Percentiles rank a stretch among this genome's conserved stretches.
These are phyloP conservation scores for Cavia porcellus DNA, from an alignment of 2,113 vertebrate genomes.

Conservation along the genomic window DNA sequence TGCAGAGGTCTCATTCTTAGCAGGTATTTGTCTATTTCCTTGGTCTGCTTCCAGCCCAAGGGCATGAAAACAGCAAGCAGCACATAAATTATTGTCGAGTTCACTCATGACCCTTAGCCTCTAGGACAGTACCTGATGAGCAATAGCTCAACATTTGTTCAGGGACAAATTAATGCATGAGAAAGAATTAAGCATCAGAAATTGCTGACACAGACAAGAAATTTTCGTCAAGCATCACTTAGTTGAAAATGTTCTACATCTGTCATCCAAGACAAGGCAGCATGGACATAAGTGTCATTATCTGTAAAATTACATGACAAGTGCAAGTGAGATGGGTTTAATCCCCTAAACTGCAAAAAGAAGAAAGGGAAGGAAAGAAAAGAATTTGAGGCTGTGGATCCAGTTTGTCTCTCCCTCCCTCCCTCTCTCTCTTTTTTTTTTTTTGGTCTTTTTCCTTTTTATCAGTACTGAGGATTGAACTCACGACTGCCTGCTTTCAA, in stretches of 20 bases:
- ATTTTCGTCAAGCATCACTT: neutral
- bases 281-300: neutral
- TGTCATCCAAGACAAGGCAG: neutral
- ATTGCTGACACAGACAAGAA: neutral
- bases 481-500: no score
- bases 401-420: neutral
- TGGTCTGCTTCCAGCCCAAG: conserved; percentile 17
- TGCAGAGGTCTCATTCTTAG: neutral
- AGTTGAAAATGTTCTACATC: neutral
- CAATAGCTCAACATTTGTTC: neutral
- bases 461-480: no score
- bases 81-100: neutral
- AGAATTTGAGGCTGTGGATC: neutral
- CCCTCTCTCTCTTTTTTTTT: neutral
- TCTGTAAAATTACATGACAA: neutral
- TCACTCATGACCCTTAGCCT: neutral
- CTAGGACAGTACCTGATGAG: neutral
- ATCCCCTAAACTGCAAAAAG: neutral
- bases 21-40: neutral
- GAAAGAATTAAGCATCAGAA: neutral
- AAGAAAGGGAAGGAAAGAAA: neutral
- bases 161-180: neutral
- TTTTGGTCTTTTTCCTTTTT: no score
- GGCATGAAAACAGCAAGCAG: neutral
- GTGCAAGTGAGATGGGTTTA: neutral